Evolutionary conservation across 2,797 vertebrate species (phyloP).

Genomic region (Melanotaenia boesemani): DNA sequence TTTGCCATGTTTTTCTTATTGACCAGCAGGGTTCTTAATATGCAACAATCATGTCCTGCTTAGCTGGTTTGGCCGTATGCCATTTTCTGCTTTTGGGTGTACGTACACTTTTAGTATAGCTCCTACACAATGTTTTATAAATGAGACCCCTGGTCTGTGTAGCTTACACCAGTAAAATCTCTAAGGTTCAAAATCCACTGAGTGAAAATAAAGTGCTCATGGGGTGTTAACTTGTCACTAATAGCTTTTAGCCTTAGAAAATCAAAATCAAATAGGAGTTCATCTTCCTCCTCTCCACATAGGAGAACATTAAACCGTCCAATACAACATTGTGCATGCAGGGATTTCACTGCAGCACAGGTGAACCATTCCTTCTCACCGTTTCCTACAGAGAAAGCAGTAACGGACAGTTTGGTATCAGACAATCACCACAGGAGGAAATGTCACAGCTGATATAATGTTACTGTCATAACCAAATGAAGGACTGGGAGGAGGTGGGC

Average conservation of each 20-base stretch:
- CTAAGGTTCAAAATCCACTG: neutral
- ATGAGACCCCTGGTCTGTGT: neutral
- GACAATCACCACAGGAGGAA: slow-evolving; percentile 74
- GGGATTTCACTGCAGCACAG: slow-evolving; percentile 17
- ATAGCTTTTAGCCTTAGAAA: neutral
- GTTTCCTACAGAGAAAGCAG: slow-evolving; percentile 53
- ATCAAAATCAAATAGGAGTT: neutral
- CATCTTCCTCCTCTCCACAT: neutral
- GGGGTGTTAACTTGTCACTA: too few species aligned
- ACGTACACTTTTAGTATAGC: too few species aligned
- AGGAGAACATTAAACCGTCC: neutral
- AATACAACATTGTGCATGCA: neutral
- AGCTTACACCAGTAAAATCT: neutral
- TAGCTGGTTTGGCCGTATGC: too few species aligned
- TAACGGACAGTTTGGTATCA: slow-evolving; percentile 55
- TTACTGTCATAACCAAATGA: slow-evolving; percentile 78
- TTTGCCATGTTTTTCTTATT: too few species aligned
- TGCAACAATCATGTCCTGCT: too few species aligned
- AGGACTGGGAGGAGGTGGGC: slow-evolving; percentile 62
- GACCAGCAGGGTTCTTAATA: too few species aligned
- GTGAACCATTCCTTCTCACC: slow-evolving; percentile 10
- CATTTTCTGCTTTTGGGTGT: too few species aligned
- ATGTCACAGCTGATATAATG: slow-evolving; percentile 77
- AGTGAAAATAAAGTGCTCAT: neutral
- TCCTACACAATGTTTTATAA: too few species aligned